Percentiles rank a stretch among this genome's conserved stretches.
Evolutionary conservation across 1,140 invertebrate genomes (phyloP).

Genomic region (Apolygus lucorum): DNA sequence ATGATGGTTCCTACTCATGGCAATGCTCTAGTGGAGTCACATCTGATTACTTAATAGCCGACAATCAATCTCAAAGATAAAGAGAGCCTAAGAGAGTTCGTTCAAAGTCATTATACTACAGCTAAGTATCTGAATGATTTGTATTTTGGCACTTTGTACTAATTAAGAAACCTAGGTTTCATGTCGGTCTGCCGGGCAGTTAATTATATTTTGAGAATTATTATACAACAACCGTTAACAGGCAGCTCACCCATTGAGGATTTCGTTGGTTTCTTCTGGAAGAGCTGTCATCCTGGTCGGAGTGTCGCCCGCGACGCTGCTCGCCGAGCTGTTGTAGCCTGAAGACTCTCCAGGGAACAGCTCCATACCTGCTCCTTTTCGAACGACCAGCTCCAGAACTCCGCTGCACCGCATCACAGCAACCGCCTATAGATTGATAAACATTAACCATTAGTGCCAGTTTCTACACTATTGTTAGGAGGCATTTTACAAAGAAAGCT

Average conservation of each 20-base stretch:
- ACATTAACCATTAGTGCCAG: no score
- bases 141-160: background rate
- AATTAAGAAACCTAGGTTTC: background rate
- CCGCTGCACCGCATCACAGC: conserved; percentile 65
- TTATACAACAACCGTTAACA: background rate
- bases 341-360: conserved; percentile 68
- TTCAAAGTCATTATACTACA: no score
- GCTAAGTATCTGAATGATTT: no score
- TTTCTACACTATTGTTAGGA: no score
- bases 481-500: no score
- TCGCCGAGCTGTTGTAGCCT: conserved; percentile 70
- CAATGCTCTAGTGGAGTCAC: no score
- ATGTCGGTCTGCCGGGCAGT: no score
- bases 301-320: conserved; percentile 59
- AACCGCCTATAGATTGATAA: conserved; percentile 53
- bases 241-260: background rate
- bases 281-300: conserved; percentile 36
- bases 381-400: conserved; percentile 60
- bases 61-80: no score
- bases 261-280: conserved; percentile 11
- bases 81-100: no score
- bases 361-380: conserved; percentile 62
- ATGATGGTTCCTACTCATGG: no score
- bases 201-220: no score
- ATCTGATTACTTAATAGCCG: no score